These are phyloP conservation scores for Mormyrus proboscirostris DNA, from an alignment of 2,797 vertebrate genomes.

Conservation along the genomic window DNA sequence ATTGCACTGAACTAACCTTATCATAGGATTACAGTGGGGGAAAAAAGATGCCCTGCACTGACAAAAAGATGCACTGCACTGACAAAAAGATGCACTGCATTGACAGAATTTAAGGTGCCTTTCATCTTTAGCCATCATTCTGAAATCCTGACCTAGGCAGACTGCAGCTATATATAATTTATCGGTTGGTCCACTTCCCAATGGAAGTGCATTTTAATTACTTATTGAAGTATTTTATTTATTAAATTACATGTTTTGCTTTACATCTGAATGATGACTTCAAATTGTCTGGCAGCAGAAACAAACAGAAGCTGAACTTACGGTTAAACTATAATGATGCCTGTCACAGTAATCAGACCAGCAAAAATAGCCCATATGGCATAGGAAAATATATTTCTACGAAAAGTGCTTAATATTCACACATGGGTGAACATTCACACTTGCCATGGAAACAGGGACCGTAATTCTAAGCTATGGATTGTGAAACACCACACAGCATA, in stretches of 20 bases:
- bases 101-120: background rate
- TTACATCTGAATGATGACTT: background rate
- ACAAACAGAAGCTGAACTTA: background rate
- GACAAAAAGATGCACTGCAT: background rate
- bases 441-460: background rate
- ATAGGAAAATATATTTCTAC: background rate
- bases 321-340: background rate
- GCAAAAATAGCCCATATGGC: background rate
- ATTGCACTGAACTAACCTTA: background rate
- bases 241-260: background rate
- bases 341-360: background rate
- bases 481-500: background rate
- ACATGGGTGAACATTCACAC: background rate
- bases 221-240: background rate
- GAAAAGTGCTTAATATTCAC: background rate
- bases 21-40: background rate
- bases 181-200: background rate
- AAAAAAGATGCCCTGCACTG: background rate
- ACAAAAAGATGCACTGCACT: background rate
- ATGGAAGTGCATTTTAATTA: background rate
- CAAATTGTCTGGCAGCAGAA: background rate
- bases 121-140: background rate
- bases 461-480: background rate
- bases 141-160: background rate
- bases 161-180: background rate